Conservation (phyloP, 2,888 invertebrate species). For the Steinernema scapterisci region DNA sequence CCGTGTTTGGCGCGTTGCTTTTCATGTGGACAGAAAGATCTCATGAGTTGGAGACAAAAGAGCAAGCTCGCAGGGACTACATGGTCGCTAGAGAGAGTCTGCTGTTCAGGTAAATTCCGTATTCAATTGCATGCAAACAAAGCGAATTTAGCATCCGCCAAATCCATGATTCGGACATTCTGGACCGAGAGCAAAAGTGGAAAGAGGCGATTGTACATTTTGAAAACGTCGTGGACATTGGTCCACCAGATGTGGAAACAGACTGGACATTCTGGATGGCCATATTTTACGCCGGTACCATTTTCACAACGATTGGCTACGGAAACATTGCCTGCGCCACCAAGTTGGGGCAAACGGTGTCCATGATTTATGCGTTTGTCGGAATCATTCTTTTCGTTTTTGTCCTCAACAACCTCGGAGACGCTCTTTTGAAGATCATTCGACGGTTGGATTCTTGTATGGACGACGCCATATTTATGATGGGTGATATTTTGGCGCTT, state of each 20-base stretch:
- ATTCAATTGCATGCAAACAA: neutral
- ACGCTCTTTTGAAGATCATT: conserved; percentile 74
- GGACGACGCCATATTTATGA: conserved; percentile 48
- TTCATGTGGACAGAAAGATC: conserved; percentile 63
- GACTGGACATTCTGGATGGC: conserved; percentile 65
- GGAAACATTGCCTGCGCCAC: conserved; percentile 51
- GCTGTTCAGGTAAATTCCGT: conserved; percentile 54
- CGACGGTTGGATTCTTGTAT: conserved; percentile 36
- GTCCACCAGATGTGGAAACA: conserved; percentile 50
- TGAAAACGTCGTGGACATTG: conserved; percentile 49
- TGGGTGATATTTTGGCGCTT: conserved; percentile 46
- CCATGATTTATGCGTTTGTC: conserved; percentile 53
- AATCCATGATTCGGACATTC: conserved; percentile 43
- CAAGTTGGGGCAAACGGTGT: conserved; percentile 46
- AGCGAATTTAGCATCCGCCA: conserved; percentile 37
- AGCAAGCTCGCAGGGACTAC: conserved; percentile 54
- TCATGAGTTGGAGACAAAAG: conserved; percentile 54
- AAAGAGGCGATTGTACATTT: conserved; percentile 61
- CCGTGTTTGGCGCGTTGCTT: conserved; percentile 60
- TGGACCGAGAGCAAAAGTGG: conserved; percentile 48
- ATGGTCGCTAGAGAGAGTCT: conserved; percentile 61
- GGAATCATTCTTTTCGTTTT: conserved; percentile 72
- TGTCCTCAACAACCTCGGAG: conserved; percentile 90
- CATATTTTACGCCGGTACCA: conserved; percentile 56
- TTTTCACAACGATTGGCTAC: conserved; percentile 59